Base-by-base conservation (phyloP, 2,797 vertebrate species). In the Crocodylus rhombifer region DNA sequence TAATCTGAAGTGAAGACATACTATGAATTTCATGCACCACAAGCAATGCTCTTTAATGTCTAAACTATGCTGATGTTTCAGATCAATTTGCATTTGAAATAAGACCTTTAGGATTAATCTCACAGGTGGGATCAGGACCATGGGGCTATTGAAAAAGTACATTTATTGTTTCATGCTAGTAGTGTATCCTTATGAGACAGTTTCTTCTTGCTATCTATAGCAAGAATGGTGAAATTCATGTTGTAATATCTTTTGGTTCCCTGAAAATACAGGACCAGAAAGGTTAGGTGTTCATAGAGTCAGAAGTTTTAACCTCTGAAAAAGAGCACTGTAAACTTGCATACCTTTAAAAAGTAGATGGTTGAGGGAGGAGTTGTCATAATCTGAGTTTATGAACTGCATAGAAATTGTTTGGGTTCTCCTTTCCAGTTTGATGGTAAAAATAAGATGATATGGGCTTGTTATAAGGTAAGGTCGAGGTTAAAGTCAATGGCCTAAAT, bases 21-120 rank as follows among this genome's bases (percentile, higher is more conserved):
- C 28, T 83, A 56, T 58, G 33, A 89, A 28, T 91, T 30, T 80
- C 73, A 14, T 26, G 13, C 23, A 51, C 7, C 61, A 30, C n/a
- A n/a, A 74, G n/a, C 69, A 89, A 69, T n/a, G 78, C 26, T 60
- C 69, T 42, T 63, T 65, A 63, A 57, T 75, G 79, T 88, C 20
- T 67, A 76, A 84, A 86, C 42, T n/a, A 87, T 80, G 3, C 2
- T 4, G 25, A 18, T 21, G 91, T 86, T 84, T 74, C 80, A 80
- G 93, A 76, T 21, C 69, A 78, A 85, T 56, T 77, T 83, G 83
- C 83, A 57, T 81, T 62, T 91, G 30, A 91, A 94, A 86, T 18
- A 65, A 74, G 58, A 81, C 1, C 36, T 28, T 89, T 75, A 11
- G 17, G 58, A 2, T 69, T 42, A 28, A 14, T 84, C 71, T 91